phyloP scores from a whole-genome alignment of 2,113 vertebrate genomes.

The Callopanchax toddi region DNA sequence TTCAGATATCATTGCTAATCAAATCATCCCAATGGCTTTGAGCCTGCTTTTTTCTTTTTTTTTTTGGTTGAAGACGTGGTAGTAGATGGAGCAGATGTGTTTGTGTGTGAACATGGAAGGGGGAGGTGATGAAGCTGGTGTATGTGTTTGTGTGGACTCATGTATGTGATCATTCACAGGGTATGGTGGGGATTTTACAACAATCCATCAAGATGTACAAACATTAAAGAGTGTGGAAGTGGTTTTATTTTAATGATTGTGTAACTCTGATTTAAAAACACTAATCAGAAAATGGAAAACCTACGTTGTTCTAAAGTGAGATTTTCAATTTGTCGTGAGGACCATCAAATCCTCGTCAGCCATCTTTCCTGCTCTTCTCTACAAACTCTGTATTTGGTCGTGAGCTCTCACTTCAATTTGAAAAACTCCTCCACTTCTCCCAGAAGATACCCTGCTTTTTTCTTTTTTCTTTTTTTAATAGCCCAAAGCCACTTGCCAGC shows the following conservation, averaged over 20 bases:
- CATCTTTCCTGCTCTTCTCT: constrained; percentile 11
- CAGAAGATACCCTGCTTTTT: constrained; percentile 75
- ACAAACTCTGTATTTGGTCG: constrained; percentile 62
- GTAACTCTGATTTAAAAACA: background rate
- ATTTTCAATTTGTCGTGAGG: background rate
- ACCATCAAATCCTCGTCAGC: constrained; percentile 21
- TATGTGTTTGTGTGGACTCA: constrained; percentile 50
- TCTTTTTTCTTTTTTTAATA: constrained; percentile 60
- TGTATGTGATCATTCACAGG: constrained; percentile 38
- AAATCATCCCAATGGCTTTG: constrained; percentile 85
- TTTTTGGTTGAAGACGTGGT: constrained; percentile 32
- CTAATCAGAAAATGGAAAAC: background rate
- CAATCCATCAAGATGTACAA: constrained; percentile 4
- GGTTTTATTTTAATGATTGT: too few species aligned
- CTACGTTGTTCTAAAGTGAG: background rate
- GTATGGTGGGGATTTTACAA: constrained; percentile 18
- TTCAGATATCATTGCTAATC: constrained; percentile 89
- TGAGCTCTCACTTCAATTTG: constrained; percentile 75
- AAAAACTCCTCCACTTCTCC: constrained; percentile 73
- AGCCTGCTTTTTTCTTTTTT: constrained; percentile 59
- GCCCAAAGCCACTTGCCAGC: constrained; percentile 76
- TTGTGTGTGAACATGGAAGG: constrained; percentile 32
- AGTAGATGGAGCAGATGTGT: constrained; percentile 51
- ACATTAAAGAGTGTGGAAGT: too few species aligned
- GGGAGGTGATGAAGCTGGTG: constrained; percentile 44